Percentiles rank a stretch among this genome's conserved stretches.
phyloP scores from a whole-genome alignment of 2,113 vertebrate genomes.

The Rhizomys pruinosus region DNA sequence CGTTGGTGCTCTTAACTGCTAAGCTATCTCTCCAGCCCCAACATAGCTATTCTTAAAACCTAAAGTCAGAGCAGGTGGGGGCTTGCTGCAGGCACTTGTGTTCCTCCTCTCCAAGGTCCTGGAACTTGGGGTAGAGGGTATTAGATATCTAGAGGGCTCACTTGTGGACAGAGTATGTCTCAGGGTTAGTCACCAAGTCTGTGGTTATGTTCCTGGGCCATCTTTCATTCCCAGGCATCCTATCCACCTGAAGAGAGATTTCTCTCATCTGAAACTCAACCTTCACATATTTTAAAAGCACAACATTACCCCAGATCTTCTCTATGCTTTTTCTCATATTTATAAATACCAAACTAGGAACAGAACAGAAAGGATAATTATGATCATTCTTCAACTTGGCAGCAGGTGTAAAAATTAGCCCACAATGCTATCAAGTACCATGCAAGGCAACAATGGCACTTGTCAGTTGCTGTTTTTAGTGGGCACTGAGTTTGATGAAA shows the following conservation, averaged over 20 bases:
- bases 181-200: neutral
- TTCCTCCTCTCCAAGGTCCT: neutral
- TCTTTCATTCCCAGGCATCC: neutral
- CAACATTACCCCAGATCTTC: neutral
- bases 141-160: neutral
- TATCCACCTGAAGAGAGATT: neutral
- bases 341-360: constrained; percentile 20
- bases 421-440: neutral
- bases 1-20: too few species aligned
- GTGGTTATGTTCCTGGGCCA: neutral
- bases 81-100: neutral
- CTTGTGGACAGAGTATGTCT: neutral
- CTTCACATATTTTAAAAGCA: neutral
- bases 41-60: neutral
- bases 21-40: too few species aligned
- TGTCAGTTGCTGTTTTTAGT: constrained; percentile 15
- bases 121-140: neutral
- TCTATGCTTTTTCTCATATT: neutral
- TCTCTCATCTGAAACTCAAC: neutral
- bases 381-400: constrained; percentile 42
- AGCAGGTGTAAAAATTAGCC: constrained; percentile 31
- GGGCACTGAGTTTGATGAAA: neutral
- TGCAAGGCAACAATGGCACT: constrained; percentile 9
- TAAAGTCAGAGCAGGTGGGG: neutral
- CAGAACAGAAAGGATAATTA: constrained; percentile 37